phyloP scores from a whole-genome alignment of 1,140 invertebrate genomes.

The Philotrypesis tridentata region DNA sequence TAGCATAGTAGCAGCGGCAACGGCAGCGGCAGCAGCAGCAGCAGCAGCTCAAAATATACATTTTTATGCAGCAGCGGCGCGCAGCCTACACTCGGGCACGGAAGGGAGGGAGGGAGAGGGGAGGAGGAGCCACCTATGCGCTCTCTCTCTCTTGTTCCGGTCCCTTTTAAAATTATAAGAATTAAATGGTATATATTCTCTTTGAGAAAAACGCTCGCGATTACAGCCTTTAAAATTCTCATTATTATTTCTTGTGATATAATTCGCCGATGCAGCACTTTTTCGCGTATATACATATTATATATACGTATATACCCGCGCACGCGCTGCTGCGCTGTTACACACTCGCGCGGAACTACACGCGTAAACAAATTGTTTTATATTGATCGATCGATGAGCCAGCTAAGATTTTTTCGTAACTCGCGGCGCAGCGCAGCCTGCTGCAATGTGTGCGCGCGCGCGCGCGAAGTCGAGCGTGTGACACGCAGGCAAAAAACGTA shows the following conservation, averaged over 20 bases:
- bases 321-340: no score
- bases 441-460: neutral
- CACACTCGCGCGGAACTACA: neutral
- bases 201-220: constrained; percentile 45
- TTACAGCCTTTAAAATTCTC: constrained; percentile 46
- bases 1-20: no score
- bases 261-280: constrained; percentile 10
- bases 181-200: constrained; percentile 52
- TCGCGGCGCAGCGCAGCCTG: neutral
- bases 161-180: constrained; percentile 52
- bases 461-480: no score
- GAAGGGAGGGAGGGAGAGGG: no score
- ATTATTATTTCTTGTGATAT: constrained; percentile 48
- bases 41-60: constrained; percentile 4
- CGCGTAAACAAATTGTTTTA: neutral
- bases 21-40: no score
- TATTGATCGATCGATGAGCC: neutral
- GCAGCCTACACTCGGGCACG: neutral
- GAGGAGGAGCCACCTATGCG: no score
- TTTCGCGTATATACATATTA: neutral
- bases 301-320: neutral
- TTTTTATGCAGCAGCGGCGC: constrained; percentile 24
- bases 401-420: constrained; percentile 15
- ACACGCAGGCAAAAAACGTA: neutral
- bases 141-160: constrained; percentile 12